Percentiles rank a stretch among this genome's conserved stretches.
Evolutionary conservation across 2,113 vertebrate species (phyloP).

Genomic region (Leuciscus idus): DNA sequence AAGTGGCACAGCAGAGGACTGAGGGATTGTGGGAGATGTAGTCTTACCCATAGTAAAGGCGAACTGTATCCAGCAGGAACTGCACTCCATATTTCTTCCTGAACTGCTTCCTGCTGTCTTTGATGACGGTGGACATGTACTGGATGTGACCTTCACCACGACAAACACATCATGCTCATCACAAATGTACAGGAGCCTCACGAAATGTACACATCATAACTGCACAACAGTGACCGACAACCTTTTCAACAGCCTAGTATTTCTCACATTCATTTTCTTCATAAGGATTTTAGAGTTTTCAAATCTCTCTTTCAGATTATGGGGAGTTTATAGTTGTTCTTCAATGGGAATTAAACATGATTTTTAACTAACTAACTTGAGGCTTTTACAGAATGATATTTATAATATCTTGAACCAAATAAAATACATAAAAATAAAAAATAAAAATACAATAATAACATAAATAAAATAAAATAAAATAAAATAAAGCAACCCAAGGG

Average conservation of each 20-base stretch:
- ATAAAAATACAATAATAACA: no score
- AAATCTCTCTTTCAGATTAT: not conserved
- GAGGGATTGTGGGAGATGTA: constrained; percentile 22
- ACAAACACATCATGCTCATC: constrained; percentile 18
- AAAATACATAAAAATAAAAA: no score
- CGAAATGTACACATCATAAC: not conserved
- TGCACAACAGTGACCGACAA: no score
- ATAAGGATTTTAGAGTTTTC: not conserved
- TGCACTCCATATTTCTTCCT: constrained; percentile 94
- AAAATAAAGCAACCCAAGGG: no score
- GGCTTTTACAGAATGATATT: not conserved
- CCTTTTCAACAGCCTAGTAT: no score
- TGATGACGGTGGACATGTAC: constrained; percentile 95
- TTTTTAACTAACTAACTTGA: not conserved
- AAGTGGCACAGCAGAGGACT: no score
- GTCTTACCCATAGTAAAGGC: constrained; percentile 92
- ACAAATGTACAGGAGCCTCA: not conserved
- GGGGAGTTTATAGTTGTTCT: not conserved
- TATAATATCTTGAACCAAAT: no score
- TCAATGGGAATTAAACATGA: not conserved
- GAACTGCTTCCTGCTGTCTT: constrained; percentile 95
- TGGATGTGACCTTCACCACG: constrained; percentile 89
- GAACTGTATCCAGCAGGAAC: constrained; percentile 90
- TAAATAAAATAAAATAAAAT: no score
- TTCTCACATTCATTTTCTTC: not conserved